phyloP scores from a whole-genome alignment of 2,113 vertebrate genomes.

The Mesoclemmys tuberculata region DNA sequence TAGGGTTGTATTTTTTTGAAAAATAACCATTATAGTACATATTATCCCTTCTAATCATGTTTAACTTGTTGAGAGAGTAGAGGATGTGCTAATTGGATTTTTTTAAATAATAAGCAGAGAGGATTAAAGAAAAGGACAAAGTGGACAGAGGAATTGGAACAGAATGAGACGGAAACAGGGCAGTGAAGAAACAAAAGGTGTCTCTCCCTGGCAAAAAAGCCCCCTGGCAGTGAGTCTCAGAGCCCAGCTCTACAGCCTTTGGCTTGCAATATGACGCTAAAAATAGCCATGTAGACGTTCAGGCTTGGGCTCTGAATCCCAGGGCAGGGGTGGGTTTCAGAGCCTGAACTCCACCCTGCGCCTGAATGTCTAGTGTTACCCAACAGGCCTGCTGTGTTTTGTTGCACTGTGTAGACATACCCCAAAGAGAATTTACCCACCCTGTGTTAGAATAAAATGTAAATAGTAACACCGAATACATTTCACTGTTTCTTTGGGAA shows the following conservation, averaged over 20 bases:
- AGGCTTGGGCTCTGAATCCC: not conserved
- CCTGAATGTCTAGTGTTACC: not conserved
- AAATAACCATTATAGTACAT: not conserved
- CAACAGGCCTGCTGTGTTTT: not conserved
- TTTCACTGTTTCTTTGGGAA: not conserved
- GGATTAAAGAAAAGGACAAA: not conserved
- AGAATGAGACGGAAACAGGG: not conserved
- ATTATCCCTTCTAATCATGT: not conserved
- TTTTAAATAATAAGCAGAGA: not conserved
- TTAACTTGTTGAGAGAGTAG: not conserved
- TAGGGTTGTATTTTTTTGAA: not conserved
- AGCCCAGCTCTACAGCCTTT: not conserved
- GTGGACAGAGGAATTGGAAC: not conserved
- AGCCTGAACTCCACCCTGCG: not conserved
- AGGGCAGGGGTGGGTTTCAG: not conserved
- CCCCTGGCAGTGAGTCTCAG: not conserved
- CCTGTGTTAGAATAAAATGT: not conserved
- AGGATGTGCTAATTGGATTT: not conserved
- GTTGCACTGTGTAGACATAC: not conserved
- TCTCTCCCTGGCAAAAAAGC: not conserved
- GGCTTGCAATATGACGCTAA: not conserved
- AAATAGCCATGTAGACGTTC: not conserved
- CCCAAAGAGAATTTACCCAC: accelerated
- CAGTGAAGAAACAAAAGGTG: not conserved
- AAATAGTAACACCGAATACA: not conserved